Percentiles rank a stretch among this genome's conserved stretches.
These are phyloP conservation scores for Lampropteryx suffumata DNA, from an alignment of 2,888 invertebrate genomes.

Conservation along the genomic window DNA sequence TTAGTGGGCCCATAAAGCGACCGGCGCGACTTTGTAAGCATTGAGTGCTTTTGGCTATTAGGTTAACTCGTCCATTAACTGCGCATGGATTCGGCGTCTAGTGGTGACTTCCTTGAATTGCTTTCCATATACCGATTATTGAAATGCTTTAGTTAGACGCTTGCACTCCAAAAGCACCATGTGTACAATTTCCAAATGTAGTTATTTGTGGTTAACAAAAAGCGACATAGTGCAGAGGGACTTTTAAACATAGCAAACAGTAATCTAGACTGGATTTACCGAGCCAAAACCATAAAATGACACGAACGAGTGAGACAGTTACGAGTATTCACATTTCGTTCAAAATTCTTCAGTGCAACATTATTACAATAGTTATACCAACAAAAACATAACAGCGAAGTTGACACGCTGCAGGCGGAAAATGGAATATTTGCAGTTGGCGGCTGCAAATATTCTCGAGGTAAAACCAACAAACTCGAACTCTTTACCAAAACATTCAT, in stretches of 20 bases:
- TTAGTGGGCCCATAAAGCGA: slow-evolving; percentile 74
- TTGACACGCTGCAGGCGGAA: slow-evolving; percentile 33
- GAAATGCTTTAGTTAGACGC: not conserved
- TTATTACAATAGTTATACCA: slow-evolving; percentile 19
- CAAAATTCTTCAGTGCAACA: slow-evolving; percentile 9
- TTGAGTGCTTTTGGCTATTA: slow-evolving; percentile 82
- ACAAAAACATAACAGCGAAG: slow-evolving; percentile 28
- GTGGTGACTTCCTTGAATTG: slow-evolving; percentile 65
- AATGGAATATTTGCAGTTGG: slow-evolving; percentile 32
- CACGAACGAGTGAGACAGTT: not conserved
- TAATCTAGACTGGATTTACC: not conserved
- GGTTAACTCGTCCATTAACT: slow-evolving; percentile 78
- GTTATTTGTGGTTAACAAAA: slow-evolving; percentile 23
- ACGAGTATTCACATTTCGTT: slow-evolving; percentile 6
- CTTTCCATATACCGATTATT: slow-evolving; percentile 40
- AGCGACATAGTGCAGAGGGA: no score
- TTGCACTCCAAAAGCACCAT: no score
- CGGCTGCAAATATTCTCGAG: slow-evolving; percentile 47
- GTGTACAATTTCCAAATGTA: no score
- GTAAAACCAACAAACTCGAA: slow-evolving; percentile 46
- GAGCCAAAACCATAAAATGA: slow-evolving; percentile 1
- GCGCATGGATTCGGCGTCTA: slow-evolving; percentile 62
- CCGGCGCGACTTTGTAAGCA: slow-evolving; percentile 77
- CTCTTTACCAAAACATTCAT: slow-evolving; percentile 50
- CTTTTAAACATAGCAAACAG: not conserved